phyloP scores from a whole-genome alignment of 2,113 vertebrate genomes.

The Corvus hawaiiensis region DNA sequence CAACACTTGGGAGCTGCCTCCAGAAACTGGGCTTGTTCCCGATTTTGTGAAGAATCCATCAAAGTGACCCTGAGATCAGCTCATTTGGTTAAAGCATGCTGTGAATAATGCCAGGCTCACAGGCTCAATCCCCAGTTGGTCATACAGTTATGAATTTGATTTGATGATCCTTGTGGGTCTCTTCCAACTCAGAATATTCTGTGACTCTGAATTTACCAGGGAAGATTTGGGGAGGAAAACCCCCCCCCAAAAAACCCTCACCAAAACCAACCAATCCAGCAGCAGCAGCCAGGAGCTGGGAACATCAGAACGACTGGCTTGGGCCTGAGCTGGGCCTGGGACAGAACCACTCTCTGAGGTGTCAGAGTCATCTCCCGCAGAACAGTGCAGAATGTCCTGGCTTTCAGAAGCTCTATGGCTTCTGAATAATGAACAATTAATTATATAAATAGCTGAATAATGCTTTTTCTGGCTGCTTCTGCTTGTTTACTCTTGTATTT shows the following conservation, averaged over 20 bases:
- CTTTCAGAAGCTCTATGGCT: neutral
- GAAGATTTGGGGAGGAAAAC: neutral
- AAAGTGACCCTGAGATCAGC: neutral
- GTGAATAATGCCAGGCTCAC: neutral
- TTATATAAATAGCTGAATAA: neutral
- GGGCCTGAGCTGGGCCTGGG: neutral
- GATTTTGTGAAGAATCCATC: neutral
- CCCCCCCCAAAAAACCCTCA: neutral
- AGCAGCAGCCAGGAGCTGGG: neutral
- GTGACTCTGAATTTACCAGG: neutral
- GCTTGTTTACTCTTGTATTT: neutral
- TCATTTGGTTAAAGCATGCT: neutral
- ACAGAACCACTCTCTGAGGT: neutral
- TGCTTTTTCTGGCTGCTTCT: neutral
- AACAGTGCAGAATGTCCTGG: neutral
- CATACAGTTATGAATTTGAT: neutral
- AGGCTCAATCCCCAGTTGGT: neutral
- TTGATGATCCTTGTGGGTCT: neutral
- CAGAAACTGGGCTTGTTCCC: neutral
- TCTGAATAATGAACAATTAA: neutral
- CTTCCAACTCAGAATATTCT: neutral
- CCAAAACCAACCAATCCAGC: neutral
- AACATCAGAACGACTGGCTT: neutral
- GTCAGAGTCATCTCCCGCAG: accelerated
- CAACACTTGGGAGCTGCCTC: slow-evolving; percentile 21